These are phyloP conservation scores for Plutomurus gul DNA, from an alignment of 1,140 invertebrate genomes.

Conservation along the genomic window DNA sequence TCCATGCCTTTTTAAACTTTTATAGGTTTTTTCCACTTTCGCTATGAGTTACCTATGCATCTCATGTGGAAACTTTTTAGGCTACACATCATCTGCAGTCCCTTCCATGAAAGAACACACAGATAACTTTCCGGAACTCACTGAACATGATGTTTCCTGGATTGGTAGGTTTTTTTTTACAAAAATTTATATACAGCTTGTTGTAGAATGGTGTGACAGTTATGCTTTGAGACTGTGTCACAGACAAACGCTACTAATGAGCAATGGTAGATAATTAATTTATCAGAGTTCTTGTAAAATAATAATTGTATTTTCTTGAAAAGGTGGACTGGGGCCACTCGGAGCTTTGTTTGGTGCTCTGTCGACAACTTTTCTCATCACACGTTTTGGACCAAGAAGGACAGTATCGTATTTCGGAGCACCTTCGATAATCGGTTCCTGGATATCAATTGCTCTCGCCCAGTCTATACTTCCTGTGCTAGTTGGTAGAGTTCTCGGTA, in stretches of 20 bases:
- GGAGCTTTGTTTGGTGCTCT: slow-evolving; percentile 45
- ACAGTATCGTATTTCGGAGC: slow-evolving; percentile 35
- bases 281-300: too few relatives aligned
- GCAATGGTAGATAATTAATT: too few relatives aligned
- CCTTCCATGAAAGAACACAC: slow-evolving; percentile 43
- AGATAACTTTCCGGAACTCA: slow-evolving; percentile 16
- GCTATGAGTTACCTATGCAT: slow-evolving; percentile 44
- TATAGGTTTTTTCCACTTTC: slow-evolving; percentile 37
- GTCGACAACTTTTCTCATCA: slow-evolving; percentile 24
- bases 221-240: too few relatives aligned
- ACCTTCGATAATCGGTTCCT: slow-evolving; percentile 34
- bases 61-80: slow-evolving; percentile 45
- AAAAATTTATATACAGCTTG: not conserved
- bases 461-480: slow-evolving; percentile 4
- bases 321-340: slow-evolving; percentile 45
- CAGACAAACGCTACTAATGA: too few relatives aligned
- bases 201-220: too few relatives aligned
- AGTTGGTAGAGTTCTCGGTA: slow-evolving; percentile 38
- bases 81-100: slow-evolving; percentile 44
- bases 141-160: slow-evolving; percentile 46
- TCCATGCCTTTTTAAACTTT: too few relatives aligned
- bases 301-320: too few relatives aligned
- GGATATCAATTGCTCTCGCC: slow-evolving; percentile 38
- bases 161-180: slow-evolving; percentile 40
- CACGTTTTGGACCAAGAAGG: slow-evolving; percentile 32